Percentiles rank a stretch among this genome's conserved stretches.
phyloP scores from a whole-genome alignment of 2,797 vertebrate genomes.

The Oryzias sinensis region DNA sequence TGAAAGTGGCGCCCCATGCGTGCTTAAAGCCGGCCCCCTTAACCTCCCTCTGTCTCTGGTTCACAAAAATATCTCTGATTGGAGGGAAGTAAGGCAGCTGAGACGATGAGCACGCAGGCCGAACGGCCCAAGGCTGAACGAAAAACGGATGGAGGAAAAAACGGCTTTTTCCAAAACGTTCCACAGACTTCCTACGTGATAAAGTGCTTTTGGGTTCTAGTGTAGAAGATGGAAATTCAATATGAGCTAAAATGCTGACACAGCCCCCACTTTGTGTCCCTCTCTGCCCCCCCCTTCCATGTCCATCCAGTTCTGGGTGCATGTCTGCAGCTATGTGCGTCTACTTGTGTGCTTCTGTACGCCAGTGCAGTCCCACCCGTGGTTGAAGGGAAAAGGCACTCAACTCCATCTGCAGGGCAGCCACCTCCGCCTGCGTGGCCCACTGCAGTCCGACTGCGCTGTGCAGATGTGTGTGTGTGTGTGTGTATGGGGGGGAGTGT shows the following conservation, averaged over 20 bases:
- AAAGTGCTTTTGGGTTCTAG: slow-evolving; percentile 82
- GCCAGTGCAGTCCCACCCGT: slow-evolving; percentile 89
- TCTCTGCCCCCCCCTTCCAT: slow-evolving; percentile 58
- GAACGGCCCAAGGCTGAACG: slow-evolving; percentile 46
- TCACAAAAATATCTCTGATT: slow-evolving; percentile 81
- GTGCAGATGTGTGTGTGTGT: slow-evolving; percentile 27
- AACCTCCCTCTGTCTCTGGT: slow-evolving; percentile 71
- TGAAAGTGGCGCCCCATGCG: slow-evolving; percentile 39
- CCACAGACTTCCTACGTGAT: slow-evolving; percentile 80
- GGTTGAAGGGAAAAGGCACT: slow-evolving; percentile 99
- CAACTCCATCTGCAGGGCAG: slow-evolving; percentile 82
- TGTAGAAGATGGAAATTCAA: slow-evolving; percentile 80
- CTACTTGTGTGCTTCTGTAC: slow-evolving; percentile 21
- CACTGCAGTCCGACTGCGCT: slow-evolving; percentile 79
- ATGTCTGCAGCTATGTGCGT: slow-evolving; percentile 41
- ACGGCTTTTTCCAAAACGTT: slow-evolving; percentile 76
- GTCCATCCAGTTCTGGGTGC: slow-evolving; percentile 71
- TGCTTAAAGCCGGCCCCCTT: slow-evolving; percentile 52
- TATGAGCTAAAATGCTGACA: slow-evolving; percentile 76
- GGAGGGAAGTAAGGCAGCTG: slow-evolving; percentile 61
- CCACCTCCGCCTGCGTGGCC: slow-evolving; percentile 76
- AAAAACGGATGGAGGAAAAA: slow-evolving; percentile 70
- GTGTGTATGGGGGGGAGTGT: slow-evolving; percentile 19
- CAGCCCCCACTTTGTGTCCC: slow-evolving; percentile 70
- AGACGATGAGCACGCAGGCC: slow-evolving; percentile 50